phyloP scores from a whole-genome alignment of 2,113 vertebrate genomes.

The Enhydra lutris region DNA sequence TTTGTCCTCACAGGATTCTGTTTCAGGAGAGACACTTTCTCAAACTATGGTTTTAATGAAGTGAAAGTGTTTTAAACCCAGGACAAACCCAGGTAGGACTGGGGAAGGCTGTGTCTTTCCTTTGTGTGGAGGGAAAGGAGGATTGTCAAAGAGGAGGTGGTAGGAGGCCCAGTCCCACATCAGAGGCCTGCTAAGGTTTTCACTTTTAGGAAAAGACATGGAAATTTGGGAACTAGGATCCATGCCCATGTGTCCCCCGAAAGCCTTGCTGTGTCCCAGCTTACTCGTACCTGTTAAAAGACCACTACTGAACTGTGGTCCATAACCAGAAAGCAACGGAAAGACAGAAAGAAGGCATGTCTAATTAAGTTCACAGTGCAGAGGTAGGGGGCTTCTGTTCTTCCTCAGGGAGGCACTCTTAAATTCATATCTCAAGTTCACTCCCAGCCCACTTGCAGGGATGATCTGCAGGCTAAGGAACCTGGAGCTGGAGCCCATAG shows the following conservation, averaged over 20 bases:
- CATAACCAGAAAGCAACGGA: not conserved
- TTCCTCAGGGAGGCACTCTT: not conserved
- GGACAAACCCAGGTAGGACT: not conserved
- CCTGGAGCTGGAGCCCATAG: not conserved
- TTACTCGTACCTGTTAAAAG: not conserved
- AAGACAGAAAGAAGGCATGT: not conserved
- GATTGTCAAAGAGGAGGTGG: not conserved
- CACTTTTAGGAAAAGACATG: not conserved
- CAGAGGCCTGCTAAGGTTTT: not conserved
- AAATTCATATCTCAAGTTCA: not conserved
- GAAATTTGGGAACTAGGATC: not conserved
- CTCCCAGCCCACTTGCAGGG: not conserved
- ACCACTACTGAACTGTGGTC: not conserved
- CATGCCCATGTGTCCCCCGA: not conserved
- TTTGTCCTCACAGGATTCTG: not conserved
- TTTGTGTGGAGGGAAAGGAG: not conserved
- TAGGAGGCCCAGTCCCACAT: not conserved
- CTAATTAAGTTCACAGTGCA: not conserved
- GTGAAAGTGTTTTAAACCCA: not conserved
- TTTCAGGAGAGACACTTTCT: not conserved
- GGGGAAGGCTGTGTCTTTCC: not conserved
- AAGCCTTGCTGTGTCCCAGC: not conserved
- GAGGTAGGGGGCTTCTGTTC: not conserved
- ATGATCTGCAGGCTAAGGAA: not conserved
- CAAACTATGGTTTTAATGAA: no score